Evolutionary conservation across 2,888 invertebrate genomes (phyloP).

Genomic region (Drepanosiphum platanoidis): DNA sequence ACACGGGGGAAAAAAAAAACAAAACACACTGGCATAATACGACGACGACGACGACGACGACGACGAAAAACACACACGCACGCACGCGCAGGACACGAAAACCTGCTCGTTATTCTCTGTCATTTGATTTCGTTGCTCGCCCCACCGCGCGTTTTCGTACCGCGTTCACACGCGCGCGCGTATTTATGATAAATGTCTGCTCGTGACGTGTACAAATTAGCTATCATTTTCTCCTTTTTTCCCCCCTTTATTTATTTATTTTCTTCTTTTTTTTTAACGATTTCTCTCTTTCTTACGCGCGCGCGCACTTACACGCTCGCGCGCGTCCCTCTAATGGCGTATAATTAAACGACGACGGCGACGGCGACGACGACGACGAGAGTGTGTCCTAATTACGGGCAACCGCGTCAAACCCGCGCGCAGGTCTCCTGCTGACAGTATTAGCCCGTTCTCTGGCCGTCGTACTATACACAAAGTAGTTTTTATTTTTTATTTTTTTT

Average conservation of each 20-base stretch:
- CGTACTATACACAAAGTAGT: too few relatives aligned
- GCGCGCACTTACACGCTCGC: not conserved
- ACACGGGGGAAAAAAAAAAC: not conserved
- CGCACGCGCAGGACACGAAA: not conserved
- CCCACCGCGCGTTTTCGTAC: conserved; percentile 16
- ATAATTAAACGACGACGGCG: conserved; percentile 40
- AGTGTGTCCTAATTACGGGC: conserved; percentile 53
- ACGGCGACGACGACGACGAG: conserved; percentile 20
- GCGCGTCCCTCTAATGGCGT: conserved; percentile 39
- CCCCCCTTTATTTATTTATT: not conserved
- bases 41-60: conserved; percentile 3
- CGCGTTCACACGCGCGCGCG: conserved; percentile 38
- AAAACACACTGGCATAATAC: conserved; percentile 25
- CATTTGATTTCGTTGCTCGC: conserved; percentile 45
- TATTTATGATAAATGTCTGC: conserved; percentile 60
- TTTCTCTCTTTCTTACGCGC: not conserved
- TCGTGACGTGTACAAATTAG: conserved; percentile 60
- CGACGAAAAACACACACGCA: not conserved
- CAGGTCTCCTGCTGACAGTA: conserved; percentile 46
- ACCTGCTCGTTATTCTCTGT: conserved; percentile 56
- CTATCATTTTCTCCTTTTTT: conserved; percentile 53
- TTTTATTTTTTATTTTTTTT: too few relatives aligned
- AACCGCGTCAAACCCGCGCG: not conserved
- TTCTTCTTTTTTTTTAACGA: conserved; percentile 9
- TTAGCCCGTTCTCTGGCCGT: not conserved